A percentile compares a stretch with the other conserved stretches of the same genome.
Evolutionary conservation across 2,113 vertebrate genomes (phyloP).

Genomic region (Pipra filicauda): DNA sequence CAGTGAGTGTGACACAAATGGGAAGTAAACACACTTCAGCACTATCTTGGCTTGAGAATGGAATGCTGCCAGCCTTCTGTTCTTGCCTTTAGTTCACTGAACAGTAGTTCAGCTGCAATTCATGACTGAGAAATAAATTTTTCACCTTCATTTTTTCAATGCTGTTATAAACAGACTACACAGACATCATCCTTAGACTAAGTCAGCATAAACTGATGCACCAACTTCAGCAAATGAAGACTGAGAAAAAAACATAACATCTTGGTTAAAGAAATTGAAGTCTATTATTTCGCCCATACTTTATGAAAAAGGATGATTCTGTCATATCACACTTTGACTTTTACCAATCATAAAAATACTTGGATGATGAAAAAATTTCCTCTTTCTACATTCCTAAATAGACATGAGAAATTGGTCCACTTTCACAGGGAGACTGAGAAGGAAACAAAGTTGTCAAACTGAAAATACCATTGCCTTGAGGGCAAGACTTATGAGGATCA

Average conservation of each 20-base stretch:
- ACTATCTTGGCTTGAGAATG: not conserved
- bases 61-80: not conserved
- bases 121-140: not conserved
- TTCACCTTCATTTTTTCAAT: constrained; percentile 5
- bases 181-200: not conserved
- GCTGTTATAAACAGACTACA: not conserved
- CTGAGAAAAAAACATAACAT: not conserved
- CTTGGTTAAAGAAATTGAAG: not conserved
- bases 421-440: not conserved
- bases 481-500: not conserved
- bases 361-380: not conserved
- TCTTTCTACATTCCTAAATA: not conserved
- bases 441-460: not conserved
- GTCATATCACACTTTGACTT: not conserved
- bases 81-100: not conserved
- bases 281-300: not conserved
- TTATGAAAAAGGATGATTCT: not conserved
- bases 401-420: not conserved
- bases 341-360: not conserved
- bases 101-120: not conserved
- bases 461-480: not conserved
- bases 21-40: not conserved
- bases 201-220: not conserved
- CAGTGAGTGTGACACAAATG: not conserved
- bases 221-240: not conserved